phyloP scores from a whole-genome alignment of 2,797 vertebrate species.

The Girardinus metallicus region DNA sequence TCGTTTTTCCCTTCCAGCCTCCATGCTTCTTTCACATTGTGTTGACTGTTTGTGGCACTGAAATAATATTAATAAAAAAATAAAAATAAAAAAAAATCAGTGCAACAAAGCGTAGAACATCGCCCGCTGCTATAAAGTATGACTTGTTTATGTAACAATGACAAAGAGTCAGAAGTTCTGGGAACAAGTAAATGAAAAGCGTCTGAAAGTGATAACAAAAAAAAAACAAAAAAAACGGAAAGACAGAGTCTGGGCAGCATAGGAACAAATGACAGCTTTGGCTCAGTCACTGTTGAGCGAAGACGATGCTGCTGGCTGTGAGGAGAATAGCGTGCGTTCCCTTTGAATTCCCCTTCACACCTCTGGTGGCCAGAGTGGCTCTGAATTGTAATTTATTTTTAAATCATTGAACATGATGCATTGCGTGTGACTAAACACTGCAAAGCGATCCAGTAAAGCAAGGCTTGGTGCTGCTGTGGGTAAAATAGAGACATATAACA shows the following conservation, averaged over 20 bases:
- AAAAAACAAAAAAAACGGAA: background rate
- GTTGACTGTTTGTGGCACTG: slow-evolving; percentile 24
- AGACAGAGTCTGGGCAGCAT: slow-evolving; percentile 28
- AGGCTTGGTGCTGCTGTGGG: background rate
- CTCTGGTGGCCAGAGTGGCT: slow-evolving; percentile 14
- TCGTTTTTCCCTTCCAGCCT: slow-evolving; percentile 41
- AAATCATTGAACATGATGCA: background rate
- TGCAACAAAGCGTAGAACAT: slow-evolving; percentile 41
- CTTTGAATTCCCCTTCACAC: slow-evolving; percentile 16
- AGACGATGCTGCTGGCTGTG: slow-evolving; percentile 50
- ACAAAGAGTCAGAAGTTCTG: slow-evolving; percentile 16
- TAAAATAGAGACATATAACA: background rate
- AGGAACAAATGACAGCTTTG: slow-evolving; percentile 46
- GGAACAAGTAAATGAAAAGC: slow-evolving; percentile 21
- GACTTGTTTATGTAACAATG: slow-evolving; percentile 66
- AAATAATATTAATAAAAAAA: slow-evolving; percentile 21
- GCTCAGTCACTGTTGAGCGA: slow-evolving; percentile 50
- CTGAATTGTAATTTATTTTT: slow-evolving; percentile 5
- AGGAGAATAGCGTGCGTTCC: slow-evolving; percentile 25
- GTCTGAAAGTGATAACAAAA: slow-evolving; percentile 13
- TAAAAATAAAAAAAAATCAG: slow-evolving; percentile 26
- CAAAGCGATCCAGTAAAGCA: background rate
- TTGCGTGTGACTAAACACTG: background rate
- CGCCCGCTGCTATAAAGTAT: slow-evolving; percentile 59
- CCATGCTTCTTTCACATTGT: slow-evolving; percentile 29